phyloP scores from a whole-genome alignment of 2,797 vertebrate genomes.

The Lophius americanus region DNA sequence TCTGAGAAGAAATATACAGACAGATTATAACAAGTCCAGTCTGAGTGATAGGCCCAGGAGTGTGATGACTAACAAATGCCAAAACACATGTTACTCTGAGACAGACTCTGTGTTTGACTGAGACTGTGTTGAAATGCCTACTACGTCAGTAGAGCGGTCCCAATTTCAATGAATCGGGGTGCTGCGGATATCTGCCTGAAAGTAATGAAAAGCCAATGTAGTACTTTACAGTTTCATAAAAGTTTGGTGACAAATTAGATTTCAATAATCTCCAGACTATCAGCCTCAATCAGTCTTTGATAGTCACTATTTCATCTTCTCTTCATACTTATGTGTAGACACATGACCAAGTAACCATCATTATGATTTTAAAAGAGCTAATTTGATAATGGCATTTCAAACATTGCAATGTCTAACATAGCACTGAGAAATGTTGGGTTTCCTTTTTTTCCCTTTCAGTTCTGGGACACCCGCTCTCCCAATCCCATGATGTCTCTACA shows the following conservation, averaged over 20 bases:
- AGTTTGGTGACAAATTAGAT: background rate
- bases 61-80: background rate
- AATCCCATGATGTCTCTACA: slow-evolving; percentile 97
- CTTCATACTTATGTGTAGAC: background rate
- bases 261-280: background rate
- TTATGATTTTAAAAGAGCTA: background rate
- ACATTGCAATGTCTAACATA: background rate
- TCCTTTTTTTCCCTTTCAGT: slow-evolving; percentile 76
- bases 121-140: no score
- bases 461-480: slow-evolving; percentile 98
- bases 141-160: no score
- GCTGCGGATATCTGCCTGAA: no score
- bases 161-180: no score
- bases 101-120: background rate
- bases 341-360: background rate
- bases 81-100: background rate
- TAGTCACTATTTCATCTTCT: background rate
- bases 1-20: background rate
- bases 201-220: background rate
- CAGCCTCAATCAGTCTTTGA: background rate
- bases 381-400: background rate
- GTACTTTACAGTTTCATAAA: no score
- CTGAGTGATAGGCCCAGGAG: background rate
- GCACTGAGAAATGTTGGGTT: background rate
- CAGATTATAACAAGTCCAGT: background rate